A percentile compares a stretch with the other conserved stretches of the same genome.
These are phyloP conservation scores for Anolis apletophallus DNA, from an alignment of 2,797 vertebrate species.

Conservation along the genomic window DNA sequence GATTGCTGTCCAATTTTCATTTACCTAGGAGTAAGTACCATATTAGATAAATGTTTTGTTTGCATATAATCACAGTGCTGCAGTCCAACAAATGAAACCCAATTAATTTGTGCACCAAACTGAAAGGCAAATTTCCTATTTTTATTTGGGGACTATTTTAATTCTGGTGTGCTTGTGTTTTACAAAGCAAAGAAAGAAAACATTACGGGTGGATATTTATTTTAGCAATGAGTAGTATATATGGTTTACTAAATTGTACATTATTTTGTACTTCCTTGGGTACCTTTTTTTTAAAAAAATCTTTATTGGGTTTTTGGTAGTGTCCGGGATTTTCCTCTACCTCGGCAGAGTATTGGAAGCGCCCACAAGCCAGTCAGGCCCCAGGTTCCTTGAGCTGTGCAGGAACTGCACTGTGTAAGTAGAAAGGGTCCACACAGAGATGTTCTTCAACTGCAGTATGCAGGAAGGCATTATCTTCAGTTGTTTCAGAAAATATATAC, in stretches of 20 bases:
- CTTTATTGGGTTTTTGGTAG: neutral
- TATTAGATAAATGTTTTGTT: neutral
- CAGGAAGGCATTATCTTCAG: too few relatives aligned
- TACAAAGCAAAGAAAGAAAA: neutral
- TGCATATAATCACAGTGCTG: neutral
- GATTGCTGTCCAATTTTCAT: neutral
- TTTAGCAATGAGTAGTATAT: neutral
- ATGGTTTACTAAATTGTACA: neutral
- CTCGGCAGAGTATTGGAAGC: too few relatives aligned
- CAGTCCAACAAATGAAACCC: neutral
- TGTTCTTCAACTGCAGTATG: too few relatives aligned
- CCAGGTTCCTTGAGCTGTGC: too few relatives aligned
- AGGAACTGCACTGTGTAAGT: too few relatives aligned
- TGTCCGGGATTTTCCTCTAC: too few relatives aligned
- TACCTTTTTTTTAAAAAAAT: neutral
- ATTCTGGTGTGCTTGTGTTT: neutral
- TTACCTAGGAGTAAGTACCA: neutral
- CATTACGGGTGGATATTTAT: neutral
- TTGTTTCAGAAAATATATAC: too few relatives aligned
- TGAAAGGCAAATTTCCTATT: neutral
- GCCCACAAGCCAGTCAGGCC: too few relatives aligned
- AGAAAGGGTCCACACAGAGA: too few relatives aligned
- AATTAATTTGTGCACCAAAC: neutral
- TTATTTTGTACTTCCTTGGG: neutral
- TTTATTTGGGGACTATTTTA: slow-evolving; percentile 5